Evolutionary conservation across 2,797 vertebrate species (phyloP).

Genomic region (Lutra lutra): DNA sequence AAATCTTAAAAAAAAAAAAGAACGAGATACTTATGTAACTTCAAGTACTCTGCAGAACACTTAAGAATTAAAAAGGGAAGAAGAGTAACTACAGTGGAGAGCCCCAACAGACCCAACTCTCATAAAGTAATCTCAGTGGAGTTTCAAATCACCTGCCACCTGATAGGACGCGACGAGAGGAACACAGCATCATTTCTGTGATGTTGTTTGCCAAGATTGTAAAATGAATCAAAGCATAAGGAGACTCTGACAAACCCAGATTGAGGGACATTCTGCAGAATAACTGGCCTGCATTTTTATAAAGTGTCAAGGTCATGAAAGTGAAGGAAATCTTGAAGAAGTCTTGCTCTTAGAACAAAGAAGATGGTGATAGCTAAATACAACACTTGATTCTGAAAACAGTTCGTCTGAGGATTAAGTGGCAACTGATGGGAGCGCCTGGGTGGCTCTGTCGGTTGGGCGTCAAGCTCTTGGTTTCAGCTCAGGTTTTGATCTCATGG

Average conservation of each 20-base stretch:
- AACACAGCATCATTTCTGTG: neutral
- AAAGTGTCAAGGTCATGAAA: neutral
- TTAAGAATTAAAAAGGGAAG: neutral
- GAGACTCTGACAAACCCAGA: neutral
- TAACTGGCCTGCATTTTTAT: neutral
- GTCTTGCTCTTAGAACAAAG: neutral
- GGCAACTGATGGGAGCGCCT: neutral
- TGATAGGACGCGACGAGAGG: neutral
- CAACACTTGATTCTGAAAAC: neutral
- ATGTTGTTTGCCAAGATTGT: neutral
- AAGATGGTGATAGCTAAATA: fast-evolving
- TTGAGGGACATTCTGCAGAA: neutral
- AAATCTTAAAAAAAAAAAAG: too few species aligned
- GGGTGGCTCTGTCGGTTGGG: neutral
- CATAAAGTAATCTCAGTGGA: neutral
- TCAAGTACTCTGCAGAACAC: neutral
- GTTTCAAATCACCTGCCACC: neutral
- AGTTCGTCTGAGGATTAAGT: neutral
- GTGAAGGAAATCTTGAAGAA: neutral
- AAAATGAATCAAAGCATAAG: neutral
- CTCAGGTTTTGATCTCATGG: neutral
- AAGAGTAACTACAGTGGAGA: neutral
- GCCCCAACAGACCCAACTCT: neutral
- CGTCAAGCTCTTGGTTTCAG: neutral
- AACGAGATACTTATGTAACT: neutral